Base-by-base conservation (phyloP, 1,140 invertebrate species). In the Brachionus calyciflorus region DNA sequence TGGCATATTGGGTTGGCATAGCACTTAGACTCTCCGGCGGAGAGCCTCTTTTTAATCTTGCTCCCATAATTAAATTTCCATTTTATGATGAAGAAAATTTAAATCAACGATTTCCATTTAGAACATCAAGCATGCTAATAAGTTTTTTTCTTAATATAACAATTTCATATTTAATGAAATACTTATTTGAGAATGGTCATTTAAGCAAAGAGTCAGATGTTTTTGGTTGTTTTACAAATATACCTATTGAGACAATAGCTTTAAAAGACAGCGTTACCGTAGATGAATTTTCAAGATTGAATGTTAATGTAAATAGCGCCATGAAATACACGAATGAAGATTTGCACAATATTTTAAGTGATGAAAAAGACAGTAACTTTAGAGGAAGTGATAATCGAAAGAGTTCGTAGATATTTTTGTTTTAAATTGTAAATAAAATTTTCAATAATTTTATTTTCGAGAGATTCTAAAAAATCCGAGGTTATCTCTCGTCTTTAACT, bases 21-120 rank as follows among this genome's bases (percentile, higher is more conserved):
- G 78, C 93, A 30, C 90, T 98, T 26, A 88, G 96, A 1, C 83
- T 97, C 14, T 84, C 89, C 5, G 95, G 94, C 1, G 94, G 96
- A 0, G 96, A 98, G 83, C 88, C 90, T 12, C 84, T 93, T 78
- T 87, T 98, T 78, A 89, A 90, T 2, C 84, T 99, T 28, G 89
- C 91, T 0, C 88, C 95, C 0, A 81, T 93, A 12, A 93, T 96
- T 53, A 89, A 92, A 80, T 97, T 91, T 85, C 94, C 94, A 0
- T 92, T 90, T 24, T 96, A 90, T 85, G 89, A 93, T 80, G 88
- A 88, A 9, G 89, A 87, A 41, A 87, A 86, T 0, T 78, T 84
- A 6, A 83, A 81, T 1, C 93, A 96, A 83, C 87, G 84, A 65
- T 87, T 87, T 78, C 87, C 87, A 7, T 87, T 83, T 79, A 84